These are phyloP conservation scores for Aporophyla nigra DNA, from an alignment of 2,888 invertebrate species.

Conservation along the genomic window DNA sequence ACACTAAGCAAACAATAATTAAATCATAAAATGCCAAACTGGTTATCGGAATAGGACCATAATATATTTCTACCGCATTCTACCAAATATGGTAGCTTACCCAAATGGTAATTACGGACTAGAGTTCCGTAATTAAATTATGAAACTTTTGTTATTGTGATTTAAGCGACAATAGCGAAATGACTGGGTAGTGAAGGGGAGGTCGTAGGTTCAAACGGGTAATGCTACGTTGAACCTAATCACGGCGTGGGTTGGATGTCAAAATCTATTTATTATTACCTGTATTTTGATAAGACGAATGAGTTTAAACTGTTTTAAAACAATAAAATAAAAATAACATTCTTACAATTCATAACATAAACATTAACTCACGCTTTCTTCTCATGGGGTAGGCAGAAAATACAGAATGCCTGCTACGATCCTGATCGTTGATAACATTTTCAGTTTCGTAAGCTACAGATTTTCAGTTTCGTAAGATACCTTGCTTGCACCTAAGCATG, in stretches of 20 bases:
- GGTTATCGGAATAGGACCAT: slow-evolving; percentile 56
- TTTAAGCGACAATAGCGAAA: slow-evolving; percentile 32
- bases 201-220: slow-evolving; percentile 39
- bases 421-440: neutral
- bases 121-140: slow-evolving; percentile 58
- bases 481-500: neutral
- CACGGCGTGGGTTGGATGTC: neutral
- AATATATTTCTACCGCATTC: slow-evolving; percentile 66
- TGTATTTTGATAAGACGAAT: neutral
- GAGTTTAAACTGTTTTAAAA: neutral
- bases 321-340: neutral
- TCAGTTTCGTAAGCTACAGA: no score
- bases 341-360: no score
- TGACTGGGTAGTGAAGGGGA: slow-evolving; percentile 23
- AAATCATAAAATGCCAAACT: slow-evolving; percentile 57
- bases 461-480: neutral
- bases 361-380: neutral
- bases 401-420: neutral
- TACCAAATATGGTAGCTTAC: slow-evolving; percentile 56
- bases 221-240: slow-evolving; percentile 11
- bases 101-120: slow-evolving; percentile 65
- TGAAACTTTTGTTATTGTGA: slow-evolving; percentile 49
- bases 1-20: slow-evolving; percentile 31
- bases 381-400: neutral
- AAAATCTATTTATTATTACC: slow-evolving; percentile 12